phyloP scores from a whole-genome alignment of 2,113 vertebrate species.

The Thomomys bottae region DNA sequence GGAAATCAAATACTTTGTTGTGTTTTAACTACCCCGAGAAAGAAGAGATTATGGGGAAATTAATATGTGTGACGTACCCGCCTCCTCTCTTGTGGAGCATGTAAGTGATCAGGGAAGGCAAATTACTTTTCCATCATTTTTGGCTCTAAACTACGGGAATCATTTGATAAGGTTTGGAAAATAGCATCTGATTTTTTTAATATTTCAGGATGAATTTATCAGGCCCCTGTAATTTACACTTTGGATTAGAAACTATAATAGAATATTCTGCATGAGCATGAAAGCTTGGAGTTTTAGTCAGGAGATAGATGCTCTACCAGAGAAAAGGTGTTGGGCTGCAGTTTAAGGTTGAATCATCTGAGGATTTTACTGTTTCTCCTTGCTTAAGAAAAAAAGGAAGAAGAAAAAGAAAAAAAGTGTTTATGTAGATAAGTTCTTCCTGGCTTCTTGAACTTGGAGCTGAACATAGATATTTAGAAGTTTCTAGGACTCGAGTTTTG shows the following conservation, averaged over 20 bases:
- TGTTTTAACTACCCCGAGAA: constrained; percentile 63
- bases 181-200: constrained; percentile 72
- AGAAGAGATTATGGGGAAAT: constrained; percentile 60
- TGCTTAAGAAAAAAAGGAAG: background rate
- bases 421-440: background rate
- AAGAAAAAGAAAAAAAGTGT: background rate
- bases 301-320: background rate
- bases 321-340: background rate
- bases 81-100: background rate
- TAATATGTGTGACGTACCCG: constrained; percentile 18
- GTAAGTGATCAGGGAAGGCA: constrained; percentile 22
- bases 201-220: constrained; percentile 70
- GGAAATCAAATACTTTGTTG: constrained; percentile 71
- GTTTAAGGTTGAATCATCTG: background rate
- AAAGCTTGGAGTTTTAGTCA: background rate
- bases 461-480: background rate
- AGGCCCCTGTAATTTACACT: constrained; percentile 75
- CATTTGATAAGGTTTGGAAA: constrained; percentile 74
- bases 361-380: constrained; percentile 30
- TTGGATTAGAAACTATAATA: constrained; percentile 60
- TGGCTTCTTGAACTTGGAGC: constrained; percentile 7
- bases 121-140: constrained; percentile 74
- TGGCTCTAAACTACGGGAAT: constrained; percentile 52
- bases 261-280: background rate
- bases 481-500: background rate